A percentile compares a stretch with the other conserved stretches of the same genome.
Conservation (phyloP, 2,113 vertebrate genomes). For the Takifugu bimaculatus region DNA sequence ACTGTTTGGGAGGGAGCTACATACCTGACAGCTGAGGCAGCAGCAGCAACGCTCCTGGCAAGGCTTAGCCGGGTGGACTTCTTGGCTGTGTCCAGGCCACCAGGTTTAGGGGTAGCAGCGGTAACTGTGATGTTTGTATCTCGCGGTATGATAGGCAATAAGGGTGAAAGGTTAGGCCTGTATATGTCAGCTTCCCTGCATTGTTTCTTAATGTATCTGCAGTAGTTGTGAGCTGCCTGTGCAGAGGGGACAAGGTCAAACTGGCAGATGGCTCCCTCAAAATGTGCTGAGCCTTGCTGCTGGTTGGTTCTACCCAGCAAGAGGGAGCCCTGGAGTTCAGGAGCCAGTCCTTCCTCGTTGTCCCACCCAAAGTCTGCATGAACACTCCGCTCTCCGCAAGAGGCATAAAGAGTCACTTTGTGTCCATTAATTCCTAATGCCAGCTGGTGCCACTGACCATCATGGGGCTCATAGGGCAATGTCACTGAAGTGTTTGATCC, state of each 20-base stretch:
- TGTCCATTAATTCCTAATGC: conserved; percentile 82
- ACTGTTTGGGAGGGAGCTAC: conserved; percentile 41
- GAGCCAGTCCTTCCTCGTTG: conserved; percentile 57
- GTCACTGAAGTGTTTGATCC: conserved; percentile 84
- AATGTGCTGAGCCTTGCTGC: conserved; percentile 78
- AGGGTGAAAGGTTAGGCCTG: conserved; percentile 78
- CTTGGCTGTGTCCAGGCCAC: conserved; percentile 33
- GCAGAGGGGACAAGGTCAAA: conserved; percentile 90
- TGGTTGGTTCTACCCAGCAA: conserved; percentile 87
- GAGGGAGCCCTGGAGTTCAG: conserved; percentile 87
- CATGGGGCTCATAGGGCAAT: conserved; percentile 88
- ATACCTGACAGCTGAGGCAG: conserved; percentile 65
- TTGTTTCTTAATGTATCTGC: conserved; percentile 90
- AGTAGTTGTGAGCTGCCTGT: conserved; percentile 92
- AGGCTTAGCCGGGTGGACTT: conserved; percentile 56
- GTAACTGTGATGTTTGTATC: conserved; percentile 63
- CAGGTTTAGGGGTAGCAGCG: conserved; percentile 38
- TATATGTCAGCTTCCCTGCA: conserved; percentile 86
- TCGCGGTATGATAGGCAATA: conserved; percentile 76
- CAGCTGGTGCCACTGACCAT: conserved; percentile 93
- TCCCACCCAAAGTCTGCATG: conserved; percentile 70
- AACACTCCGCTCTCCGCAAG: conserved; percentile 84
- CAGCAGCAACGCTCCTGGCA: conserved; percentile 62
- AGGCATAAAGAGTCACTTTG: conserved; percentile 86
- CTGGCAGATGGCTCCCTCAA: conserved; percentile 95